These are phyloP conservation scores for Botia kubotai DNA, from an alignment of 2,797 vertebrate genomes.

Conservation along the genomic window DNA sequence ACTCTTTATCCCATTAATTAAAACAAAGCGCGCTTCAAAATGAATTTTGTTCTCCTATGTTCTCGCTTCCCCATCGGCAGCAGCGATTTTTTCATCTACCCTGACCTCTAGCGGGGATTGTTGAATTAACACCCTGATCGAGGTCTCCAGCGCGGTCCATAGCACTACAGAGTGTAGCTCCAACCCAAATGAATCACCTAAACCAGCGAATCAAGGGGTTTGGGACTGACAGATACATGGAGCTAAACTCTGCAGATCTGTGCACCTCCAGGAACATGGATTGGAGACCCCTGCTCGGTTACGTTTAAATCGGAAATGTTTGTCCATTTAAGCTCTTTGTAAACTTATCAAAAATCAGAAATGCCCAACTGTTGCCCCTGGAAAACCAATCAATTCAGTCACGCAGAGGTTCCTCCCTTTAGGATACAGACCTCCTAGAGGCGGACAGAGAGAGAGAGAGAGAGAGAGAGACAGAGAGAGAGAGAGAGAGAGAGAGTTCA, in stretches of 20 bases:
- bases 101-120: constrained; percentile 72
- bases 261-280: too few species aligned
- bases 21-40: neutral
- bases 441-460: constrained; percentile 9
- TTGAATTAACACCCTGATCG: constrained; percentile 32
- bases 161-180: too few species aligned
- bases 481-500: constrained; percentile 4
- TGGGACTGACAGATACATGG: too few species aligned
- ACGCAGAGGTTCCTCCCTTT: constrained; percentile 31
- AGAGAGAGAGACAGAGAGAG: neutral
- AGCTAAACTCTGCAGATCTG: too few species aligned
- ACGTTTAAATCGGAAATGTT: neutral
- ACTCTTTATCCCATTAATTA: neutral
- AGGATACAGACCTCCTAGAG: neutral
- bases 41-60: neutral
- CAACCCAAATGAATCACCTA: too few species aligned
- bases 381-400: neutral
- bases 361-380: neutral
- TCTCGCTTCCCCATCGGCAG: neutral
- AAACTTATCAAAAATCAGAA: too few species aligned
- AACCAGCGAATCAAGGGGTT: too few species aligned
- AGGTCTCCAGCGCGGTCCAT: too few species aligned
- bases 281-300: too few species aligned
- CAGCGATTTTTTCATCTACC: constrained; percentile 60
- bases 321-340: neutral